Evolutionary conservation across 2,797 vertebrate species (phyloP).

Genomic region (Arctocebus calabarensis): DNA sequence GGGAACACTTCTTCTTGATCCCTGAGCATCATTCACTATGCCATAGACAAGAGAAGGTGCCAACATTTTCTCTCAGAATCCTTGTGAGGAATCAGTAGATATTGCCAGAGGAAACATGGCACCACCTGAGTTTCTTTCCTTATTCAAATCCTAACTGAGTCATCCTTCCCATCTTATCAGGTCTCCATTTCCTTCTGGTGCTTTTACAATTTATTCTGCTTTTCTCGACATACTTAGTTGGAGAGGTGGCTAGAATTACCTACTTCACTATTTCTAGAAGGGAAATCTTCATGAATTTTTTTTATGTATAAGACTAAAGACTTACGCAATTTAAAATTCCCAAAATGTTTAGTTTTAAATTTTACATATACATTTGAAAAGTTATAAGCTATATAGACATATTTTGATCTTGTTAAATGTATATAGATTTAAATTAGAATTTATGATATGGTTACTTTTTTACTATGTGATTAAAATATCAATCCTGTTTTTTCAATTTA

Average conservation of each 20-base stretch:
- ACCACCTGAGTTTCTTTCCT: background rate
- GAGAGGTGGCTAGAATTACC: background rate
- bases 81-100: background rate
- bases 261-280: background rate
- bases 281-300: background rate
- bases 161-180: background rate
- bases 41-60: background rate
- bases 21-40: background rate
- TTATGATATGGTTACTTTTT: constrained; percentile 18
- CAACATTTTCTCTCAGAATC: background rate
- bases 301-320: background rate
- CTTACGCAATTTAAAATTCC: background rate
- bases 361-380: constrained; percentile 11
- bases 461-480: constrained; percentile 21
- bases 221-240: background rate
- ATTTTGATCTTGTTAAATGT: constrained; percentile 20
- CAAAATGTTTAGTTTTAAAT: background rate
- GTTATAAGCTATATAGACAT: background rate
- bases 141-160: background rate
- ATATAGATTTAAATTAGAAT: constrained; percentile 1
- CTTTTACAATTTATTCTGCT: background rate
- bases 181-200: background rate
- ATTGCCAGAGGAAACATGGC: background rate
- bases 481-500: background rate
- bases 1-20: background rate